Evolutionary conservation across 2,888 invertebrate genomes (phyloP).

Genomic region (Entomobrya proxima): DNA sequence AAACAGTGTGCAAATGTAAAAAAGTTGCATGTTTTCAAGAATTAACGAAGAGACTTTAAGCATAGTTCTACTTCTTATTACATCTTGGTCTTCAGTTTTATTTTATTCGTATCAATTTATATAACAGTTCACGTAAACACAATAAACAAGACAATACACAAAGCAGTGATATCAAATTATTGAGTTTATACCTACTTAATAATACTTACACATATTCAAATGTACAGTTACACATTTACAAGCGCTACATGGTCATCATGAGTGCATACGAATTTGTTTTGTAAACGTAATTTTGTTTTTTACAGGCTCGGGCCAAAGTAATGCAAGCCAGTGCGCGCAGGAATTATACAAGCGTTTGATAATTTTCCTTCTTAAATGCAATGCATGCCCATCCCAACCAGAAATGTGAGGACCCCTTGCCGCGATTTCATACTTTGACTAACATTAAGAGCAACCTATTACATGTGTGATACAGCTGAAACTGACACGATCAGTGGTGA

Average conservation of each 20-base stretch:
- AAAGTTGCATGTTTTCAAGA: background rate
- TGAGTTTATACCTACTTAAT: constrained; percentile 8
- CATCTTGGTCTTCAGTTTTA: background rate
- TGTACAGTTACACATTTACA: constrained; percentile 41
- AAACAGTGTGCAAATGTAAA: no score
- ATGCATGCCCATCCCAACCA: constrained; percentile 57
- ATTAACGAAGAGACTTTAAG: no score
- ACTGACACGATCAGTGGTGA: constrained; percentile 65
- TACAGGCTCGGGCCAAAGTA: background rate
- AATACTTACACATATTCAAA: constrained; percentile 16
- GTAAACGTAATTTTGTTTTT: background rate
- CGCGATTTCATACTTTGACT: constrained; percentile 67
- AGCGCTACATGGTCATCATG: constrained; percentile 2
- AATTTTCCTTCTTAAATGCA: constrained; percentile 54
- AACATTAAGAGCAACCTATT: constrained; percentile 65
- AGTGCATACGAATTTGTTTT: constrained; percentile 27
- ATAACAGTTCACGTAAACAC: constrained; percentile 11
- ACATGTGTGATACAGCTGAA: constrained; percentile 64
- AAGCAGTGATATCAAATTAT: constrained; percentile 27
- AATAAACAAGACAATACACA: constrained; percentile 9
- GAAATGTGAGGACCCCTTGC: constrained; percentile 64
- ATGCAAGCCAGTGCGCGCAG: background rate
- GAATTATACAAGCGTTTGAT: constrained; percentile 26
- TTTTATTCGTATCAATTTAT: constrained; percentile 16
- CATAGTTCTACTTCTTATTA: background rate